Evolutionary conservation across 2,113 vertebrate species (phyloP), one percentile per base, ranked within the genome.

Genomic region (Chlorodrepanis virens): DNA sequence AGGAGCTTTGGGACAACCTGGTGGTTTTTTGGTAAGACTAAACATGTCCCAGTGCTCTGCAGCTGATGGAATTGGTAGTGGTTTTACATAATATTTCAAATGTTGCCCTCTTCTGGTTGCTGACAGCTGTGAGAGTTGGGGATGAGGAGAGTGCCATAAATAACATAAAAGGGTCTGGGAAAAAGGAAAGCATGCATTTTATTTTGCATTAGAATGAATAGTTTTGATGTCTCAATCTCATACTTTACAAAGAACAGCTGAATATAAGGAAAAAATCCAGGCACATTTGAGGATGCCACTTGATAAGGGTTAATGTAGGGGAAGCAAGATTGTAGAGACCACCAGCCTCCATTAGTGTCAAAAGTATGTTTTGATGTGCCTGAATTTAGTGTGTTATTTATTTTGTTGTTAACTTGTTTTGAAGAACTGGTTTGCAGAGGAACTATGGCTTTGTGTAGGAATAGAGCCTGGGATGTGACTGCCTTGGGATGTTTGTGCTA

Each of bases 51-150:
- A 10, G 17, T 27, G 25, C 11, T 83, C 35, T 31, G 37, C 37
- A 23, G n/a, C n/a, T 23, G 65, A 28, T 31, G 4, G 19, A 42
- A 17, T 7, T 4, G 39, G 10, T 45, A 3, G 12, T 39, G 47
- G 25, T 21, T 61, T 67, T 11, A 4, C 19, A 75, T 94, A 20
- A 6, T 15, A 18, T 94, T 95, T 96, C 18, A 93, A 94, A 97
- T 94, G 93, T 96, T 96, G 97, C 98, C 97, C 97, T 75, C 98
- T 98, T 72, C 97, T 97, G 98, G 97, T n/a, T 86, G 35, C 10
- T n/a, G 35, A 6, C 21, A 18, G 2, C 29, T 40, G 0, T 47
- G 56, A 54, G 50, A 61, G 29, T 0, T 77, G 54, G 9, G 9
- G 9, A 10, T 60, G 37, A 17, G 17, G 23, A 81, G 33, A 50